Base-by-base conservation (phyloP, 2,113 vertebrate genomes). In the Anser cygnoides region DNA sequence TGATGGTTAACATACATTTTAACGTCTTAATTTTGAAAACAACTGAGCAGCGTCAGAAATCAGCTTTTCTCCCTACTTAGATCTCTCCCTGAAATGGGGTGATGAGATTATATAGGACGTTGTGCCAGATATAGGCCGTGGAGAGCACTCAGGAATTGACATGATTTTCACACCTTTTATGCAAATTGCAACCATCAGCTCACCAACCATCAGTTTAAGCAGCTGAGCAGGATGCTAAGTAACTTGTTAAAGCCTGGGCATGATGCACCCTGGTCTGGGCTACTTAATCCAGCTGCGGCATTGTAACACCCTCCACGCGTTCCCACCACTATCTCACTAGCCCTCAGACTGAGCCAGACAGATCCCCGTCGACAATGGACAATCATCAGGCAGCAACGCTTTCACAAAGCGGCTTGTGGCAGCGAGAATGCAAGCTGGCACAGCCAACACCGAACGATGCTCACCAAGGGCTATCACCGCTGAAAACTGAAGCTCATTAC, bases 151-250 rank as follows among this genome's bases (percentile, higher is more conserved):
- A 0, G n/a, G 65, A 87, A 91, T 29, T 68, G 43, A 8, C 57
- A 43, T 49, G 86, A 92, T 90, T 95, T 93, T 91, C 93, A 76
- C 39, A 52, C 62, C 28, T 72, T 89, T n/a, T 35, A 80, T 62
- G 87, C 87, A 93, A 89, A 85, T 71, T 73, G 37, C 63, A 81
- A 25, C 78, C 89, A 85, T 29, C 86, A 91, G 74, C 86, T 84
- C 37, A 18, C 82, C 90, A 96, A 96, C 75, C 75, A 57, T 41
- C 86, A 12, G 10, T 52, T n/a, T 9, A 31, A 86, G 91, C 90
- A 94, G 92, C 87, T 77, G 71, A 86, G 75, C 46, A 1, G 73
- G 65, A 46, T 63, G 89, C 73, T 84, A 23, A 90, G 72, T 13
- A 58, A 81, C 13, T 44, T 28, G n/a, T 29, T 84, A 80, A 49